Percentiles rank a stretch among this genome's conserved stretches.
Conservation (phyloP, 2,888 invertebrate species). For the Pasiphila rectangulata region DNA sequence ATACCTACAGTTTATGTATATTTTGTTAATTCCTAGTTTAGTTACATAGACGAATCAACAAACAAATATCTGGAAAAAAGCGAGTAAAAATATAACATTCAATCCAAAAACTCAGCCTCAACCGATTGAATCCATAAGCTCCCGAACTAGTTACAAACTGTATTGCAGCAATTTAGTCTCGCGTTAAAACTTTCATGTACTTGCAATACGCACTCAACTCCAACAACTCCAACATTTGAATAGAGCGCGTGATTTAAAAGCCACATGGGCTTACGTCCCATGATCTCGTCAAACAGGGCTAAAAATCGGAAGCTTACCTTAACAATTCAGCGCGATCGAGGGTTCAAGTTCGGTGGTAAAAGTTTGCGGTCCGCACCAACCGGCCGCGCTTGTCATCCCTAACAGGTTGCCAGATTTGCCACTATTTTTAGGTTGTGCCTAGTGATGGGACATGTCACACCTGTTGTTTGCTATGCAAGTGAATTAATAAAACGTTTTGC, state of each 20-base stretch:
- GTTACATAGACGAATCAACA: too few relatives aligned
- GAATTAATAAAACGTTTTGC: not conserved
- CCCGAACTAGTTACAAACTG: too few relatives aligned
- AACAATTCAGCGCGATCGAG: conserved; percentile 44
- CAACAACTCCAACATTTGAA: not conserved
- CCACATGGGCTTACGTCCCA: conserved; percentile 9
- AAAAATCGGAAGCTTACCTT: conserved; percentile 41
- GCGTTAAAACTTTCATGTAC: conserved; percentile 6
- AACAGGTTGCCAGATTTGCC: conserved; percentile 77
- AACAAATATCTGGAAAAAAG: too few relatives aligned
- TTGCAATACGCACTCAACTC: not conserved
- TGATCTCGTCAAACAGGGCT: conserved; percentile 20
- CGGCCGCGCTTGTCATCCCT: conserved; percentile 49
- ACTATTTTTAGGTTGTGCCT: conserved; percentile 75
- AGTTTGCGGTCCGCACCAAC: conserved; percentile 44
- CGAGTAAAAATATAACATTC: too few relatives aligned
- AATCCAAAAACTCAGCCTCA: too few relatives aligned
- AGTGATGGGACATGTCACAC: conserved; percentile 69
- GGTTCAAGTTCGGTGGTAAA: conserved; percentile 49
- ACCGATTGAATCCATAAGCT: too few relatives aligned
- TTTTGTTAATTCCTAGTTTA: too few relatives aligned
- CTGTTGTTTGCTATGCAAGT: conserved; percentile 69
- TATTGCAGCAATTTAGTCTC: too few relatives aligned
- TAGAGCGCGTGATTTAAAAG: conserved; percentile 14
- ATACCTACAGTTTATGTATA: too few relatives aligned